These are phyloP conservation scores for Hartigia nigra DNA, from an alignment of 2,888 invertebrate species.

Conservation along the genomic window DNA sequence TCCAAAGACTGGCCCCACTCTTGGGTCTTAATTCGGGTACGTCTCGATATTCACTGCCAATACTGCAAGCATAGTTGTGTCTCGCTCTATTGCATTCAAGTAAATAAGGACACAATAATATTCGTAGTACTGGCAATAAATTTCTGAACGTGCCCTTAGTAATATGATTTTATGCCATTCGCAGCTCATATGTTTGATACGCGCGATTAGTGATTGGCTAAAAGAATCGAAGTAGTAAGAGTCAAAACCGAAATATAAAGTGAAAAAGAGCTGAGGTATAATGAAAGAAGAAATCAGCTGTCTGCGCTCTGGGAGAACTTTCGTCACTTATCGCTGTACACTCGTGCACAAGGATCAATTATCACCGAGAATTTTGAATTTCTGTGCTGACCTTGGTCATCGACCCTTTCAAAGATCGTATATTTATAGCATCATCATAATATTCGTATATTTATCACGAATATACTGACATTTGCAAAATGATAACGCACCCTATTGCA, in stretches of 20 bases:
- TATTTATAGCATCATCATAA: background rate
- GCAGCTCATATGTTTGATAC: background rate
- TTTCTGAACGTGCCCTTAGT: no score
- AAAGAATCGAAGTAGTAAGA: background rate
- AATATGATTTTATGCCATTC: background rate
- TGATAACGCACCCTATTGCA: background rate
- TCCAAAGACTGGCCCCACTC: background rate
- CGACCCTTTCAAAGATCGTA: background rate
- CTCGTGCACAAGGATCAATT: background rate
- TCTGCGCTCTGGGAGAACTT: background rate
- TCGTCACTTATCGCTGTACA: background rate
- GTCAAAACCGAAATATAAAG: background rate
- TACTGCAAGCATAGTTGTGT: no score
- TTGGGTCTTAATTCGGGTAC: background rate
- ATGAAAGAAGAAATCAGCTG: background rate
- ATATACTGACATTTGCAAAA: background rate
- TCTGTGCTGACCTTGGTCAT: background rate
- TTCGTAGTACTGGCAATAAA: no score
- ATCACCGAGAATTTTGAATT: background rate
- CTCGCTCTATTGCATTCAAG: no score
- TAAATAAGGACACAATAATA: no score
- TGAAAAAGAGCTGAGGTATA: background rate
- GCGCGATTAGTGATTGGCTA: background rate
- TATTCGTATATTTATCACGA: background rate
- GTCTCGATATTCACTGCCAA: no score